Evolutionary conservation across 2,888 invertebrate genomes (phyloP).

Genomic region (Thymelicus sylvestris): DNA sequence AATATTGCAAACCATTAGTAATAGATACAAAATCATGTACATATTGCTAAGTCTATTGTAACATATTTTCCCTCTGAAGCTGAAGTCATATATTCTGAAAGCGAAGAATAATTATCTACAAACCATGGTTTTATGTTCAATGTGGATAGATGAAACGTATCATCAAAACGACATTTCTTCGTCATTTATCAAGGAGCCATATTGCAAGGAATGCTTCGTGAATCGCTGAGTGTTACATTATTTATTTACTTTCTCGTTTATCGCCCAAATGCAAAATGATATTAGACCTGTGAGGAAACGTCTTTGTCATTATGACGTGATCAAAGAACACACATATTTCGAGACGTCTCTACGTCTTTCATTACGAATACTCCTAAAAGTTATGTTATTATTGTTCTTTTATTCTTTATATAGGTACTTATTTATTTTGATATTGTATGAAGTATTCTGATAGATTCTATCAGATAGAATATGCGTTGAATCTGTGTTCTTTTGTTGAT

Average conservation of each 20-base stretch:
- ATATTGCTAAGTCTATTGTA: too few species aligned
- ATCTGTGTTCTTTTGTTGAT: too few species aligned
- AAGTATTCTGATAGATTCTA: too few species aligned
- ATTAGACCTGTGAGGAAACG: constrained; percentile 7
- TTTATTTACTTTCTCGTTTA: constrained; percentile 28
- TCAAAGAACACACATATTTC: constrained; percentile 14
- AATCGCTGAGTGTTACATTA: constrained; percentile 25
- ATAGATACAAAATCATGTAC: too few species aligned
- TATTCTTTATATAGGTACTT: not conserved
- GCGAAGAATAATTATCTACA: not conserved
- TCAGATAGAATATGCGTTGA: too few species aligned
- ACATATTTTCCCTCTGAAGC: too few species aligned
- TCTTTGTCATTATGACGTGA: constrained; percentile 14
- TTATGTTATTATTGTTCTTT: not conserved
- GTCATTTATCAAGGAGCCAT: constrained; percentile 16
- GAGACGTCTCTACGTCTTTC: not conserved
- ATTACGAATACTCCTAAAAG: not conserved
- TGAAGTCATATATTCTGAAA: not conserved
- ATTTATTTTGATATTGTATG: too few species aligned
- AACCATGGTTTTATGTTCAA: not conserved
- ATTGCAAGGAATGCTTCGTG: constrained; percentile 12
- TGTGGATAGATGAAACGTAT: constrained; percentile 10
- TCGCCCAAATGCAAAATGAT: constrained; percentile 13
- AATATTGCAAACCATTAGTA: too few species aligned
- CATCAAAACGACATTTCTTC: constrained; percentile 10